These are phyloP conservation scores for Coregonus ussuriensis DNA, from an alignment of 2,797 vertebrate species.

Conservation along the genomic window DNA sequence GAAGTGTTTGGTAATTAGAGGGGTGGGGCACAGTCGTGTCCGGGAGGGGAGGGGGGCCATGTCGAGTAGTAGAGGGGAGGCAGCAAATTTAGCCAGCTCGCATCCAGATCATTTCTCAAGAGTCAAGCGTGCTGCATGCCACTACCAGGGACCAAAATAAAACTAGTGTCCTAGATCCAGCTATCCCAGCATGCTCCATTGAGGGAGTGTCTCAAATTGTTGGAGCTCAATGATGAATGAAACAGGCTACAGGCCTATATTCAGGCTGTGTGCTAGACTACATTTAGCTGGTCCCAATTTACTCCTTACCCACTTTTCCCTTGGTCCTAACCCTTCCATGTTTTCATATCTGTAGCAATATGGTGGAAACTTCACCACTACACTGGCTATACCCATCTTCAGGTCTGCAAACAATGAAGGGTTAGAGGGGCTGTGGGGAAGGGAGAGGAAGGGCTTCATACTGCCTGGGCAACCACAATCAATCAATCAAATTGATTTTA, in stretches of 20 bases:
- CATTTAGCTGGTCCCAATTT: too few relatives aligned
- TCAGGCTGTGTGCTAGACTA: constrained; percentile 7
- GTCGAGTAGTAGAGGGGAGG: not conserved
- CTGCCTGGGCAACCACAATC: not conserved
- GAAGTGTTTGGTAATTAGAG: constrained; percentile 67
- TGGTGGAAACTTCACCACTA: too few relatives aligned
- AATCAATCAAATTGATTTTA: too few relatives aligned
- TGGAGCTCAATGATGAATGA: constrained; percentile 39
- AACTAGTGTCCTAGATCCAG: constrained; percentile 53
- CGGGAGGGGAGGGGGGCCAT: not conserved
- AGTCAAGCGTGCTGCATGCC: constrained; percentile 32
- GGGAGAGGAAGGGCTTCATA: too few relatives aligned
- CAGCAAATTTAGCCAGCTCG: not conserved
- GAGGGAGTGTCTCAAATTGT: too few relatives aligned
- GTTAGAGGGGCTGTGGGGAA: too few relatives aligned
- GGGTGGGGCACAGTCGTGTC: constrained; percentile 53
- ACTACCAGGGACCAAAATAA: constrained; percentile 68
- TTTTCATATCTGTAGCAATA: too few relatives aligned
- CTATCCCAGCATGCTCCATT: constrained; percentile 10
- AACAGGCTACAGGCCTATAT: constrained; percentile 24
- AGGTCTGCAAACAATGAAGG: too few relatives aligned
- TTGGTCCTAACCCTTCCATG: too few relatives aligned
- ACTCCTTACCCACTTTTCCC: too few relatives aligned
- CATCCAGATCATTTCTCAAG: constrained; percentile 22
- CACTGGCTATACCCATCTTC: too few relatives aligned